Evolutionary conservation across 2,888 invertebrate species (phyloP).

Genomic region (Nemurella pictetii): DNA sequence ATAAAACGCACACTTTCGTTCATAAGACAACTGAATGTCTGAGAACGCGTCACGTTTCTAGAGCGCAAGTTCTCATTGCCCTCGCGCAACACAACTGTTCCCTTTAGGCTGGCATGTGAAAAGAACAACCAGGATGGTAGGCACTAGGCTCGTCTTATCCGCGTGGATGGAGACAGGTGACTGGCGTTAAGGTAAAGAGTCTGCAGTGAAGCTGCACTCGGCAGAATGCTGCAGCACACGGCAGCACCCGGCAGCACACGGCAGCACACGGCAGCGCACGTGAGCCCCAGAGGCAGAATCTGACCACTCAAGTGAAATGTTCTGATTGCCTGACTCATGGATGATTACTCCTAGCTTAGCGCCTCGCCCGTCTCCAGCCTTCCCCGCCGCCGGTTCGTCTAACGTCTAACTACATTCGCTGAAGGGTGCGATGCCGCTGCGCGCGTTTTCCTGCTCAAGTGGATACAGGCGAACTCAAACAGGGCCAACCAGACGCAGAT

Average conservation of each 20-base stretch:
- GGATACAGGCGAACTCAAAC: constrained; percentile 2
- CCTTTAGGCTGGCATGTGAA: neutral
- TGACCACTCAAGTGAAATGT: constrained; percentile 3
- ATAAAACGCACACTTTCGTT: neutral
- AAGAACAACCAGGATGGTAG: too few species aligned
- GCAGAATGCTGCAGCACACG: too few species aligned
- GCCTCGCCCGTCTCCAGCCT: neutral
- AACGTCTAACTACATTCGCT: neutral
- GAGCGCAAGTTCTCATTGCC: neutral
- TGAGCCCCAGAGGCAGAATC: neutral
- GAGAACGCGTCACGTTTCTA: neutral
- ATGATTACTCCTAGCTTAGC: constrained; percentile 17
- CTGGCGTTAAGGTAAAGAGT: too few species aligned
- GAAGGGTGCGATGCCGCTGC: neutral
- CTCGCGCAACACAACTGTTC: neutral
- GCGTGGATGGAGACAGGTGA: neutral
- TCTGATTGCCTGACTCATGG: constrained; percentile 22
- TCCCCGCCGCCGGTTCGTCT: neutral
- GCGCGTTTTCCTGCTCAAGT: neutral
- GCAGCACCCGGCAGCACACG: too few species aligned
- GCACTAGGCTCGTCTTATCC: neutral
- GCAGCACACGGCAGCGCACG: neutral
- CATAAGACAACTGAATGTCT: neutral
- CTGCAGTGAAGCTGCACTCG: too few species aligned
- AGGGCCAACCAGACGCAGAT: neutral